These are phyloP conservation scores for Spodoptera littoralis DNA, from an alignment of 2,888 invertebrate species.

Conservation along the genomic window DNA sequence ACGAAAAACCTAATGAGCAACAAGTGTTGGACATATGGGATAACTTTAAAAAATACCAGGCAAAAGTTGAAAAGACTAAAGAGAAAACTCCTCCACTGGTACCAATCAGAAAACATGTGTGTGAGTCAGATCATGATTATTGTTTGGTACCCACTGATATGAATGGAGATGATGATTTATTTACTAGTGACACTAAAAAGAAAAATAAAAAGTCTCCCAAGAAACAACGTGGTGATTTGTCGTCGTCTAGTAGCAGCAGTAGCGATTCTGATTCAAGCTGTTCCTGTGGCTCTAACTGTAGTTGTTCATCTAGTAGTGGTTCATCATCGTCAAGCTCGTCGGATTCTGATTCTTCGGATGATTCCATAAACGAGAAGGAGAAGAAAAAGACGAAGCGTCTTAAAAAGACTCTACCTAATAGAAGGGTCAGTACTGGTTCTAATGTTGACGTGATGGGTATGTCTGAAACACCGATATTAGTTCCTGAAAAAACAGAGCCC, in stretches of 20 bases:
- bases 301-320: constrained; percentile 92
- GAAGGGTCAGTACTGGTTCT: constrained; percentile 84
- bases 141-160: constrained; percentile 87
- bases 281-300: constrained; percentile 95
- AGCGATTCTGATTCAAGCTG: constrained; percentile 93
- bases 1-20: constrained; percentile 88
- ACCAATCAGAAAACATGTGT: constrained; percentile 88
- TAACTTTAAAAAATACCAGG: constrained; percentile 93
- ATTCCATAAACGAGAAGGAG: constrained; percentile 80
- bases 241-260: constrained; percentile 93
- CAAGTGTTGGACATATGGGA: constrained; percentile 93
- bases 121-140: constrained; percentile 93
- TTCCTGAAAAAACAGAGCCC: constrained; percentile 88
- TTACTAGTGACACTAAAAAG: constrained; percentile 75
- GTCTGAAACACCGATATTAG: constrained; percentile 82
- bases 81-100: constrained; percentile 83
- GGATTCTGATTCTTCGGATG: constrained; percentile 84
- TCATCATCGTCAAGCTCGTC: constrained; percentile 91
- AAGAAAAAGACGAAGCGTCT: constrained; percentile 74
- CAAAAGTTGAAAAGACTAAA: constrained; percentile 90
- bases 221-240: constrained; percentile 85
- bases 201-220: constrained; percentile 86
- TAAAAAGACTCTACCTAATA: constrained; percentile 75
- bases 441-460: constrained; percentile 87
- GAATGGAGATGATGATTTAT: constrained; percentile 83